Evolutionary conservation across 2,113 vertebrate species (phyloP), one percentile per base, ranked within the genome.

Genomic region (Muscicapa adusta): DNA sequence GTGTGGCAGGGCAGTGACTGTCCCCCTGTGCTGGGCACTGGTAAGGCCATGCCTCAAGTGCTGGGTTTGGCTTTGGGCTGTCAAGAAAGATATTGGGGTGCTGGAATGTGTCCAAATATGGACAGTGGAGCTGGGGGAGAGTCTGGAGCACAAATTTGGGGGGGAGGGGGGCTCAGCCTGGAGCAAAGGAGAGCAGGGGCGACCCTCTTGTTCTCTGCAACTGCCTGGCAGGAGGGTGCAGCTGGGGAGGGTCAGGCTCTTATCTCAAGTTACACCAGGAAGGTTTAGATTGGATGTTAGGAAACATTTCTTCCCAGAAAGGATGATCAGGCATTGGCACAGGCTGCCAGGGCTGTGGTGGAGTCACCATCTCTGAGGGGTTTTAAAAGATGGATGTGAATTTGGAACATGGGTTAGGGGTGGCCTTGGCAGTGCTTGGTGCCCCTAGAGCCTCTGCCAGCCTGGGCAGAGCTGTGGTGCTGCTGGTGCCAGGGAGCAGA

Each of bases 281-380:
- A 31, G 6, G 12, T 23, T 68, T 34, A 42, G 29, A 51, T 4
- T 31, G n/a, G 61, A 5, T 48, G 3, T 31, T 19, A 4, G 42
- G 16, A 14, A 9, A 22, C 28, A 3, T 1, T 19, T 40, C 14
- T 62, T 48, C 9, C 5, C 14, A 15, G 18, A 2, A 5, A 18
- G 12, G n/a, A 1, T 2, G 0, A 2, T 3, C 14, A 14, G 53
- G 1, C 1, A 2, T 14, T 58, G 38, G 38, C 11, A 12, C 18
- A 38, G 18, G 51, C 22, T 80, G 60, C 15, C 33, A 57, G 34
- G 26, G 13, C 13, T 4, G 11, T 22, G 34, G 13, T 38, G 68
- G 13, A 53, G 23, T 20, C 28, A 4, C 19, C 5, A 2, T 18
- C 6, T 25, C 38, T 34, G 45, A 14, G 18, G n/a, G 29, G 4